Evolutionary conservation across 2,113 vertebrate species (phyloP).

Genomic region (Peromyscus leucopus): DNA sequence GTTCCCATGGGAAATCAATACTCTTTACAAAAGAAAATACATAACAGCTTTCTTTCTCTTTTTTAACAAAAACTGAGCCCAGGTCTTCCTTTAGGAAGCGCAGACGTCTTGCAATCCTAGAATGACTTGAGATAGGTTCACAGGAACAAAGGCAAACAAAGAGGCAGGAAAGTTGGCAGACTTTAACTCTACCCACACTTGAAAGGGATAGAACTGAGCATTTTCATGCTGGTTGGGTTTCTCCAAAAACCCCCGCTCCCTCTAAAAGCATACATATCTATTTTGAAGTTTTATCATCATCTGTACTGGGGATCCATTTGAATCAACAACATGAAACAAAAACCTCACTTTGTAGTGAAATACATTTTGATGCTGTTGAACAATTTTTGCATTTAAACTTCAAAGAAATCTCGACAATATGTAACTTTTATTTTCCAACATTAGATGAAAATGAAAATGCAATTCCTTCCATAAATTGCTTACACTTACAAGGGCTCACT

Average conservation of each 20-base stretch:
- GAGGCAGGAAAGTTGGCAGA: background rate
- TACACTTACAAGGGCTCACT: background rate
- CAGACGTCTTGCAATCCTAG: background rate
- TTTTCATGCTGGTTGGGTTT: constrained; percentile 37
- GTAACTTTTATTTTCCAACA: constrained; percentile 23
- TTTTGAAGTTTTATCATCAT: constrained; percentile 57
- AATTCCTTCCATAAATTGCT: background rate
- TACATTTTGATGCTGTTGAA: background rate
- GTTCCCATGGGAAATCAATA: constrained; percentile 65
- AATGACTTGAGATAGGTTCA: background rate
- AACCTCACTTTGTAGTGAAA: background rate
- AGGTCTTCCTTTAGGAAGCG: constrained; percentile 41
- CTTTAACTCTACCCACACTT: background rate
- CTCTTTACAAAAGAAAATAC: background rate
- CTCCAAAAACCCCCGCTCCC: background rate
- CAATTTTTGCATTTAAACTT: constrained; percentile 34
- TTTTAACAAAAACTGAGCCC: background rate
- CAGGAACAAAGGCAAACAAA: background rate
- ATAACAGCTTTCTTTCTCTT: background rate
- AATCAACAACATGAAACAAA: background rate
- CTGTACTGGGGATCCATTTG: constrained; percentile 38
- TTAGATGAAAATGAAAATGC: background rate
- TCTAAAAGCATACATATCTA: background rate
- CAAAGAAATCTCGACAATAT: background rate
- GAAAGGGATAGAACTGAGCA: background rate